Percentiles rank a stretch among this genome's conserved stretches.
Conservation (phyloP, 2,888 invertebrate genomes). For the Chymomyza caudatula region DNA sequence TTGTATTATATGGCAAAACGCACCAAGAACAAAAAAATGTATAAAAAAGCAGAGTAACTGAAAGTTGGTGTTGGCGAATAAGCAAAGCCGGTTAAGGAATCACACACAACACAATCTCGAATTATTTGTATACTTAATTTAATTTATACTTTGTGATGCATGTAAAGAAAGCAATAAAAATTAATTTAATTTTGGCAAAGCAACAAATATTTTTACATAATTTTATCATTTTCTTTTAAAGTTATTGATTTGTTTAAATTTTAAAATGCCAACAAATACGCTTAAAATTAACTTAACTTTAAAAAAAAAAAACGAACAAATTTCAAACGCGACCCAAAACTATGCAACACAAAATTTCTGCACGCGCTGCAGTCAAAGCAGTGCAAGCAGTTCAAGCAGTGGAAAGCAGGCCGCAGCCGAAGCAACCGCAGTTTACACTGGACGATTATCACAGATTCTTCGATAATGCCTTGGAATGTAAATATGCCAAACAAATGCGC, state of each 20-base stretch:
- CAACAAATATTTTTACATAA: not conserved
- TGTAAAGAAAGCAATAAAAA: conserved; percentile 16
- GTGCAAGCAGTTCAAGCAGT: conserved; percentile 39
- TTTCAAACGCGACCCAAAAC: conserved; percentile 28
- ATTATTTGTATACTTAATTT: conserved; percentile 42
- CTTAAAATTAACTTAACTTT: conserved; percentile 21
- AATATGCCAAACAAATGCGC: conserved; percentile 60
- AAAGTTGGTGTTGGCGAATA: conserved; percentile 28
- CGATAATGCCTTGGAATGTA: conserved; percentile 90
- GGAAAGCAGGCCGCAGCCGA: conserved; percentile 28
- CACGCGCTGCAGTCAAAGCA: conserved; percentile 9
- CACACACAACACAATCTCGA: conserved; percentile 55
- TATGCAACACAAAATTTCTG: conserved; percentile 27
- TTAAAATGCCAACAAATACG: conserved; percentile 21
- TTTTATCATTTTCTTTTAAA: conserved; percentile 16
- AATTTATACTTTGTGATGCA: conserved; percentile 3
- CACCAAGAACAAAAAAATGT: conserved; percentile 20
- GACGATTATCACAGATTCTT: conserved; percentile 90
- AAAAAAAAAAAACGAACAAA: conserved; percentile 16
- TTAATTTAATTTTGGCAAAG: not conserved
- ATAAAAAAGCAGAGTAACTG: not conserved
- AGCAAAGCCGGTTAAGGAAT: conserved; percentile 39
- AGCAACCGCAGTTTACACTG: conserved; percentile 80
- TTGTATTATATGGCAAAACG: conserved; percentile 11
- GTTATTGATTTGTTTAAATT: conserved; percentile 28